These are phyloP conservation scores for Grammomys dolichurus DNA, from an alignment of 2,113 vertebrate species.

Conservation along the genomic window DNA sequence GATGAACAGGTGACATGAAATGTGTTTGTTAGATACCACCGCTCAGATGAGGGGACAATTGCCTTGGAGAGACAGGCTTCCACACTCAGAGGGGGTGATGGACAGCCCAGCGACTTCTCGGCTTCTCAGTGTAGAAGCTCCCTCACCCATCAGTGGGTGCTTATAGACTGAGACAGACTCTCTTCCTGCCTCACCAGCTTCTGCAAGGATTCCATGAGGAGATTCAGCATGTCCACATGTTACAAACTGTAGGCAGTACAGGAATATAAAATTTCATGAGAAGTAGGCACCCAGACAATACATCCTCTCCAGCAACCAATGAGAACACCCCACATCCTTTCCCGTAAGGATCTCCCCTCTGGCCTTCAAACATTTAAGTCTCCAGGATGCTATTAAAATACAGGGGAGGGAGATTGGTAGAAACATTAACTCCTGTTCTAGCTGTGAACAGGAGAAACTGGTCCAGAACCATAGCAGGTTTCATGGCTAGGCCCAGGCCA, in stretches of 20 bases:
- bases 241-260: neutral
- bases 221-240: fast-evolving
- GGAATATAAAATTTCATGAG: neutral
- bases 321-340: neutral
- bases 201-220: neutral
- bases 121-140: neutral
- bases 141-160: neutral
- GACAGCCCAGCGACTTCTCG: fast-evolving
- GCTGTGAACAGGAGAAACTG: neutral
- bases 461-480: neutral
- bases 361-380: neutral
- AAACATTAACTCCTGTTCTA: neutral
- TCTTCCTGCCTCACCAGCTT: neutral
- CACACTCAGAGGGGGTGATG: no score
- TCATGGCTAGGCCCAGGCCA: neutral
- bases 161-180: neutral
- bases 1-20: no score
- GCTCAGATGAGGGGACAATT: neutral
- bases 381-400: slow-evolving; percentile 7
- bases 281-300: neutral
- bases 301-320: neutral
- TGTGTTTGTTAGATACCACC: fast-evolving
- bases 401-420: neutral
- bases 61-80: neutral
- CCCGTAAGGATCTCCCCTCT: neutral